Evolutionary conservation across 2,113 vertebrate genomes (phyloP).

Genomic region (Catharus fuscescens): DNA sequence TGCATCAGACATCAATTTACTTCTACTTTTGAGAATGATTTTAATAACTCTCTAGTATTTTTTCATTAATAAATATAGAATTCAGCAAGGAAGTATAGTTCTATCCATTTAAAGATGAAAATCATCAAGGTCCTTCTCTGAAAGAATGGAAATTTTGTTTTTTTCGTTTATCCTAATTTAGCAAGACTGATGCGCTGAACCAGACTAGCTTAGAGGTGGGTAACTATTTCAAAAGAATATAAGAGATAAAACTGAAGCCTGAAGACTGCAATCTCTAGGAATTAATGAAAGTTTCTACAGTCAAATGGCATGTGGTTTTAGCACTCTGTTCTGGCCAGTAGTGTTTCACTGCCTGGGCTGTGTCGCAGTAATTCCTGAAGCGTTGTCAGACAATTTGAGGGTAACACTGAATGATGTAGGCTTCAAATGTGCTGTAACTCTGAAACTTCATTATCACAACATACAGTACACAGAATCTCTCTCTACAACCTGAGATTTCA

Average conservation of each 20-base stretch:
- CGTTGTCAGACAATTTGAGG: background rate
- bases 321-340: background rate
- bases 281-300: background rate
- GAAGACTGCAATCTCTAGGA: background rate
- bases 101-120: background rate
- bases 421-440: background rate
- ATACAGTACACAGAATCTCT: background rate
- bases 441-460: background rate
- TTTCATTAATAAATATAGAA: background rate
- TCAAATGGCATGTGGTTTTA: background rate
- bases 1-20: constrained; percentile 23
- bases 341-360: background rate
- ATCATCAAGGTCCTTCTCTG: background rate
- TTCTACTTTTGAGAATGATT: background rate
- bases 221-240: background rate
- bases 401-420: background rate
- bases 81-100: background rate
- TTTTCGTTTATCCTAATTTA: background rate
- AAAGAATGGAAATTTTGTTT: background rate
- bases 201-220: background rate
- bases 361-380: background rate
- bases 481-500: background rate
- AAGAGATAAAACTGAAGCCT: background rate
- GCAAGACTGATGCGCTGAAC: background rate
- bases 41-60: background rate